Evolutionary conservation across 2,888 invertebrate genomes (phyloP), one percentile per base, ranked within the genome.

Genomic region (Melinaea menophilus): DNA sequence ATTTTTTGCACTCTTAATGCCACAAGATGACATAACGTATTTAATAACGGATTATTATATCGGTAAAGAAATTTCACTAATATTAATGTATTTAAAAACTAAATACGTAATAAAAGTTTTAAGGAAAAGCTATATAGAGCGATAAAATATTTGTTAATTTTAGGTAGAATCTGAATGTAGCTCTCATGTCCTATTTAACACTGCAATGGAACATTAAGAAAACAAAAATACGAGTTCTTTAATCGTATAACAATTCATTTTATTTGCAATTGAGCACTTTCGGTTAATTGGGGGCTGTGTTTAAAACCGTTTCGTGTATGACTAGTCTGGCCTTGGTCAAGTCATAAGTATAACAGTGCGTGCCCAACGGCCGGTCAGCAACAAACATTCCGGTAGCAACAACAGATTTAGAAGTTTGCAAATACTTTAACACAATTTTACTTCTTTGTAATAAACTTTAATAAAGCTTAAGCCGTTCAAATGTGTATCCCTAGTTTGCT

Each of bases 181-280:
- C 22, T 22, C 22, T 22, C 22, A 1, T 22, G 22, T 22, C 22
- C 22, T 22, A 22, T 22, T 22, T 22, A 22, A 22, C 22, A 22
- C 22, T 22, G 22, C 22, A 22, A 22, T 22, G 22, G 1, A 22
- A 22, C 22, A 22, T 22, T 22, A 22, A 22, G 22, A 22, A 22
- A 22, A 22, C 22, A 22, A 22, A 22, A 22, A 22, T 22, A 22
- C 22, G 1, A 22, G 22, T 22, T 1, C 22, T 22, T 22, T 22
- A 22, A 22, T 22, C 22, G 22, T 22, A 22, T 22, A 22, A 22
- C 22, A 22, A 22, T 37, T 37, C 37, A 1, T 37, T 2, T 7
- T 37, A 5, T 61, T 56, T 56, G 51, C 56, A 35, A 51, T 33
- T 2, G 48, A 51, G 55, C 46, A 33, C 33, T 59, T 37, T 37